Base-by-base conservation (phyloP, 2,888 invertebrate species). In the Archips xylosteana region DNA sequence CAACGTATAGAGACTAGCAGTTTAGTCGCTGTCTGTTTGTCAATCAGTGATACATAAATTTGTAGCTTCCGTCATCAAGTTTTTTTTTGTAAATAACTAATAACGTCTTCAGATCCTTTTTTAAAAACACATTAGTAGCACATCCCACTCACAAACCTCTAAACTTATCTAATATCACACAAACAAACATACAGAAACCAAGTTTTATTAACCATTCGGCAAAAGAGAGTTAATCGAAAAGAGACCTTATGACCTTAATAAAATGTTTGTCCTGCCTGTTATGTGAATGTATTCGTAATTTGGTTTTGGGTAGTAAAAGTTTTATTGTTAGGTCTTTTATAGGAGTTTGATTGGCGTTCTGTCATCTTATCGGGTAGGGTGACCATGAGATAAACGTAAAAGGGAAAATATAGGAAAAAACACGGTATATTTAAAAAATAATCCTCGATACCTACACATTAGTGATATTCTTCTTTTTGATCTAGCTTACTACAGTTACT, bases 261-360 rank as follows among this genome's bases (percentile, higher is more conserved):
- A 45, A 62, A 65, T 15, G 65, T 34, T 15, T 1, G 32, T 2
- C n/a, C 51, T 15, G 49, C n/a, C 34, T n/a, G 51, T 65, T 49
- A 65, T 51, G n/a, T 32, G 12, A 36, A 36, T 51, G 65, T 51
- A 49, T 9, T 10, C 15, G 51, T 51, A 51, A 65, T 65, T 49
- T 51, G 65, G 65, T 51, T 65, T 65, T 51, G 49, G 62, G 65
- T 36, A 9, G 32, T 65, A 51, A 65, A 64, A 36, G n/a, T 79
- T 81, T 80, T 81, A 79, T 78, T 79, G 78, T 79, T 77, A 74
- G 72, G 73, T 73, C 8, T 70, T 78, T 78, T 78, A 78, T 76
- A 76, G 76, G 75, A 71, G 59, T 75, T 78, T 79, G 77, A 77
- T 76, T 75, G 76, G 76, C 78, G 77, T 74, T 70, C 76, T 78